Evolutionary conservation across 2,797 vertebrate genomes (phyloP), one percentile per base, ranked within the genome.

Genomic region (Pipistrellus pipistrellus): DNA sequence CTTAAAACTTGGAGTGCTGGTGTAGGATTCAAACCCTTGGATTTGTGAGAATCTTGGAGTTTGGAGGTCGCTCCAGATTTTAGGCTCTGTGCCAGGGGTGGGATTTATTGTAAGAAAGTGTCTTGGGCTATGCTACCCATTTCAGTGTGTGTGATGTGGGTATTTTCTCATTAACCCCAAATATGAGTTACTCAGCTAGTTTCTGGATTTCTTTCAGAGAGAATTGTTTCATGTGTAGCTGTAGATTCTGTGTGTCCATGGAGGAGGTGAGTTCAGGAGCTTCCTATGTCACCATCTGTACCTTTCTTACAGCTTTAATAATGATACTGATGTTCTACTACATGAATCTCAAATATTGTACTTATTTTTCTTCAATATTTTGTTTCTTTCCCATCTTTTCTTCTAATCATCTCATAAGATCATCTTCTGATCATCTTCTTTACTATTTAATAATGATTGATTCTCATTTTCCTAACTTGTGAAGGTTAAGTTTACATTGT

Each of bases 271-370:
- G 15, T 72, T 85, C 64, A 66, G 46, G 30, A 55, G 44, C 35
- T 32, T 80, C 14, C 25, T 94, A n/a, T 38, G 57, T 73, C 25
- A 64, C 30, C 32, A 46, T 62, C 11, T 20, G 6, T 71, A 62
- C 15, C 20, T 7, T 94, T 85, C 23, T 73, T 66, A 80, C 13
- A 6, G 6, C 4, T 95, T 95, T 85, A 86, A 90, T 51, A 83
- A 85, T 85, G 81, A 91, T 90, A 59, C 76, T 75, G 55, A 57
- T 73, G 85, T 95, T 95, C 57, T 92, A 20, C 11, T 94, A 88
- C 30, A 57, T 41, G 51, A 14, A 53, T 83, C 38, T 75, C 53
- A 69, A 72, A 75, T 13, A 90, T 66, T 66, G 7, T 90, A 18
- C 14, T 75, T 44, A 77, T 86, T 38, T 77, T 51, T 53, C 30